Evolutionary conservation across 2,113 vertebrate genomes (phyloP).

Genomic region (Cinclus mexicanus): DNA sequence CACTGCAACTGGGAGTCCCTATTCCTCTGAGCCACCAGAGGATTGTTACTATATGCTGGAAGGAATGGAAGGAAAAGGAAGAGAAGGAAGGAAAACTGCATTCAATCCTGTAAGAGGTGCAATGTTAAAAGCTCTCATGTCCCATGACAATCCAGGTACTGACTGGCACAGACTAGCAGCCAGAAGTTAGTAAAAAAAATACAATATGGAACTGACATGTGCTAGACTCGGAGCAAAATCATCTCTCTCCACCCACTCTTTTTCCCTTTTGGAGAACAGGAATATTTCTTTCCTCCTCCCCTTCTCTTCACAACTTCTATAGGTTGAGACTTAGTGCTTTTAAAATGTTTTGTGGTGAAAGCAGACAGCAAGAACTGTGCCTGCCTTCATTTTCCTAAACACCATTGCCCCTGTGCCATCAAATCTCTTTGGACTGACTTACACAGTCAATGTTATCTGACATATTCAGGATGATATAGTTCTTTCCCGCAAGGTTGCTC

Average conservation of each 20-base stretch:
- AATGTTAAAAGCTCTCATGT: neutral
- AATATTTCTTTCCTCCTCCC: slow-evolving; percentile 18
- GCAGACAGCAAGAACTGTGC: neutral
- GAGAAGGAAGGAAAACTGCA: neutral
- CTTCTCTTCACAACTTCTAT: neutral
- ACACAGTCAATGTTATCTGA: slow-evolving; percentile 92
- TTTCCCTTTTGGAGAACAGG: neutral
- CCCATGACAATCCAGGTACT: neutral
- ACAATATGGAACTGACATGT: neutral
- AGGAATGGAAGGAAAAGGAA: neutral
- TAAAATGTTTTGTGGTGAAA: neutral
- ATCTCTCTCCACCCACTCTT: slow-evolving; percentile 11
- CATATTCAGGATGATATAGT: slow-evolving; percentile 92
- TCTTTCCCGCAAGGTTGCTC: slow-evolving; percentile 87
- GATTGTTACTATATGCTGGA: neutral
- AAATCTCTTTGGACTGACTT: slow-evolving; percentile 68
- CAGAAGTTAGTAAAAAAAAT: neutral
- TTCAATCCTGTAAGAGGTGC: neutral
- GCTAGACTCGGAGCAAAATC: slow-evolving; percentile 38
- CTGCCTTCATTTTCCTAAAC: neutral
- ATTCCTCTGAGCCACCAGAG: neutral
- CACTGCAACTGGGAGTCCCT: neutral
- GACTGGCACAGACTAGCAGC: neutral
- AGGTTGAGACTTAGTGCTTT: neutral
- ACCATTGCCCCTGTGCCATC: neutral